phyloP scores from a whole-genome alignment of 2,888 invertebrate species.

The Lasioglossum villosulum region DNA sequence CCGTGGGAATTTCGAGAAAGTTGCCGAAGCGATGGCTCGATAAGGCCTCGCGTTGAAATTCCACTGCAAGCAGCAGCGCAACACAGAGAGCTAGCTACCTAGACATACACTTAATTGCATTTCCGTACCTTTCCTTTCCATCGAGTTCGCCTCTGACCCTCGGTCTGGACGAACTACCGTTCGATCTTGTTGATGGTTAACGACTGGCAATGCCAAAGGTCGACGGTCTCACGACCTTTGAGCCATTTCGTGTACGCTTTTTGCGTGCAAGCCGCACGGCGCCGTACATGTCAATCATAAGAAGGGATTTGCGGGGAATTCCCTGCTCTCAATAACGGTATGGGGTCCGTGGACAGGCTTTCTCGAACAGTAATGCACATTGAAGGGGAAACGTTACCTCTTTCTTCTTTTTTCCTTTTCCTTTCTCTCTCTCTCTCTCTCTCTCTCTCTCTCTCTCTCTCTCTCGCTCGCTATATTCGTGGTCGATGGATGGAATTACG shows the following conservation, averaged over 20 bases:
- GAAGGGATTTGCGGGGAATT: conserved; percentile 49
- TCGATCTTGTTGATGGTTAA: conserved; percentile 68
- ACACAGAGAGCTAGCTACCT: conserved; percentile 26
- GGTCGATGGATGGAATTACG: conserved; percentile 19
- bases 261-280: conserved; percentile 53
- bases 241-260: conserved; percentile 71
- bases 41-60: conserved; percentile 36
- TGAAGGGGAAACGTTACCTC: conserved; percentile 18
- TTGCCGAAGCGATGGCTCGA: conserved; percentile 34
- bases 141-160: conserved; percentile 61
- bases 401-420: not conserved
- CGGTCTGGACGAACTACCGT: conserved; percentile 62
- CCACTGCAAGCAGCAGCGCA: conserved; percentile 20
- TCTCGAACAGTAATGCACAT: conserved; percentile 24
- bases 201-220: conserved; percentile 70
- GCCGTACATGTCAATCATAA: conserved; percentile 57
- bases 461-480: not conserved
- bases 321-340: conserved; percentile 48
- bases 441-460: not conserved
- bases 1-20: conserved; percentile 52
- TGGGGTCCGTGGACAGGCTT: conserved; percentile 35
- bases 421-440: no score
- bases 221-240: conserved; percentile 73
- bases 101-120: conserved; percentile 70
- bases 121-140: conserved; percentile 65